Base-by-base conservation (phyloP, 2,888 invertebrate species). In the Drosophila fungiperda region DNA sequence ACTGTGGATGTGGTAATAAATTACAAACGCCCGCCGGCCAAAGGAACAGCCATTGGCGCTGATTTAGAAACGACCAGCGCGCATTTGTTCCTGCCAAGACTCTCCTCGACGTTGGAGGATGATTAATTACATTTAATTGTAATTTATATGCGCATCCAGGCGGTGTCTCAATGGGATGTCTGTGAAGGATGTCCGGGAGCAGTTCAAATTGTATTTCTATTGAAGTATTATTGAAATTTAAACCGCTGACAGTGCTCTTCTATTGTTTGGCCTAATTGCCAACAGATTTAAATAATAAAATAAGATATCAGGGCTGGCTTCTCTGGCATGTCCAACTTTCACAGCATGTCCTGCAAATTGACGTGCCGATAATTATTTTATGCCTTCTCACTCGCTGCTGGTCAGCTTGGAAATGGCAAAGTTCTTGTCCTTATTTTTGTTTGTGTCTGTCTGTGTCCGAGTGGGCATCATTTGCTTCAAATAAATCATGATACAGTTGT, bases 71-170 rank as follows among this genome's bases (percentile, higher is more conserved):
- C 45, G 20, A 15, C 45, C 20, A 52, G 42, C 32, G 35, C 11
- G 7, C 33, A 17, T 35, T 35, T 40, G 17, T 35, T 54, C 35
- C 23, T 17, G 49, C 17, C 49, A n/a, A 20, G 33, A 29, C 54
- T 49, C n/a, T 60, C 42, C 57, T 42, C 60, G 11, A 1, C 20
- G 38, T 32, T 50, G 65, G 71, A 67, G 67, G 64, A 88, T 88
- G 87, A 88, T 88, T 88, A 88, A 88, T 88, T 88, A 85, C 87
- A 76, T 76, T 82, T 88, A 88, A 88, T 88, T 88, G 85, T 82
- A 85, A 88, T 87, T 87, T 87, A 84, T 82, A 74, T 72, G 80
- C 71, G 50, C 68, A 29, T 64, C 52, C 80, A 59, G 59, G 63
- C 53, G 53, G 57, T 45, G 58, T 53, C 61, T 68, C 67, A 68